Percentiles rank a stretch among this genome's conserved stretches.
Conservation (phyloP, 2,113 vertebrate species). For the Xiphorhynchus elegans region DNA sequence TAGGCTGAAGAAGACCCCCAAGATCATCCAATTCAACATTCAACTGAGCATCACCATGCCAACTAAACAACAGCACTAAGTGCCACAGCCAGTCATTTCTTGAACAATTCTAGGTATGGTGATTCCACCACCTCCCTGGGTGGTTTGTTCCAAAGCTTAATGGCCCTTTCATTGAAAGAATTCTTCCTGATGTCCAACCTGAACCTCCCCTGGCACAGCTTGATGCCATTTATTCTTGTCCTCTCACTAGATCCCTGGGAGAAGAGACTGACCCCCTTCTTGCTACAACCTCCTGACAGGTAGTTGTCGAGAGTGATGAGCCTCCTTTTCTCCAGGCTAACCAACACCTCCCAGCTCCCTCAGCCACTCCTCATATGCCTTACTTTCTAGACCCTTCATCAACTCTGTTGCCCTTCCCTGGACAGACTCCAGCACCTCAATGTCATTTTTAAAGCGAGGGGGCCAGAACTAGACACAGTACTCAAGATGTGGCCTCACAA, state of each 20-base stretch:
- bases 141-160: rapidly evolving
- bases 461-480: neutral
- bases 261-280: neutral
- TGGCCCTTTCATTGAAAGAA: neutral
- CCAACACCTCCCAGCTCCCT: neutral
- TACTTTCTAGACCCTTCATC: neutral
- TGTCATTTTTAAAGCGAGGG: neutral
- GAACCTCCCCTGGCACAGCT: neutral
- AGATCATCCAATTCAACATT: rapidly evolving
- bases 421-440: rapidly evolving
- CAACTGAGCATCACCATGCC: neutral
- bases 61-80: neutral
- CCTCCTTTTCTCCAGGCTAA: neutral
- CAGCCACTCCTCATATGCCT: no score
- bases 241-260: neutral
- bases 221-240: neutral
- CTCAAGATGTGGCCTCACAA: rapidly evolving
- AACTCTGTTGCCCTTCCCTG: neutral
- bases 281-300: neutral
- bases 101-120: neutral
- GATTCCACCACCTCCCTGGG: neutral
- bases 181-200: neutral
- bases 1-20: neutral
- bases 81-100: neutral
- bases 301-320: neutral